Evolutionary conservation across 2,113 vertebrate species (phyloP), one percentile per base, ranked within the genome.

Genomic region (Varanus salvator): DNA sequence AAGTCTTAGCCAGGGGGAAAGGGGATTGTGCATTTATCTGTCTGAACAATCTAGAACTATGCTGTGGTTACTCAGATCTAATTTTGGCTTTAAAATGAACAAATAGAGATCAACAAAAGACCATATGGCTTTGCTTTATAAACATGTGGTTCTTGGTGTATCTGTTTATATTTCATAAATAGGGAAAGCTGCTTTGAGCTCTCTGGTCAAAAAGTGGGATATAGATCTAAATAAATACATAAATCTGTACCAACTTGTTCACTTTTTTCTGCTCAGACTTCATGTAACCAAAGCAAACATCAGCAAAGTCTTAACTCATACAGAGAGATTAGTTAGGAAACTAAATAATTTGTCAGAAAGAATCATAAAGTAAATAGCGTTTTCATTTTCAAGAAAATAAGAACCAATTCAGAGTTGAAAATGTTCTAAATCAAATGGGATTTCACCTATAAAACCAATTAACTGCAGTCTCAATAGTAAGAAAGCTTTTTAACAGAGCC

Each of bases 401-500:
- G 0, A 76, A 4, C 7, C 87, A 38, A 12, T 91, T 89, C 19
- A 87, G 89, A 93, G 8, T 1, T 71, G 91, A 66, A n/a, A 8
- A 0, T 81, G 90, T 90, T 71, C 19, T 80, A 64, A 64, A 12
- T 44, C 80, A 60, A 91, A 75, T 52, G 1, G 90, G 48, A 7
- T 2, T 38, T 85, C 50, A n/a, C 38, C 34, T 68, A 48, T 75
- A n/a, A 8, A 57, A 91, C 12, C 0, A 83, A 88, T 89, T 95
- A 93, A 85, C 75, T 2, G 66, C 91, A 64, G 84, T 91, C 80
- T 21, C 69, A 29, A 74, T 86, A 82, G 91, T 87, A 91, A 85
- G 7, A 7, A 48, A 27, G 15, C 3, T 69, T 69, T 66, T 81
- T 29, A 83, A 90, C 89, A 34, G 64, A 77, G 48, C 84, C 84